phyloP scores from a whole-genome alignment of 2,797 vertebrate species.

The Meriones psammophilus region DNA sequence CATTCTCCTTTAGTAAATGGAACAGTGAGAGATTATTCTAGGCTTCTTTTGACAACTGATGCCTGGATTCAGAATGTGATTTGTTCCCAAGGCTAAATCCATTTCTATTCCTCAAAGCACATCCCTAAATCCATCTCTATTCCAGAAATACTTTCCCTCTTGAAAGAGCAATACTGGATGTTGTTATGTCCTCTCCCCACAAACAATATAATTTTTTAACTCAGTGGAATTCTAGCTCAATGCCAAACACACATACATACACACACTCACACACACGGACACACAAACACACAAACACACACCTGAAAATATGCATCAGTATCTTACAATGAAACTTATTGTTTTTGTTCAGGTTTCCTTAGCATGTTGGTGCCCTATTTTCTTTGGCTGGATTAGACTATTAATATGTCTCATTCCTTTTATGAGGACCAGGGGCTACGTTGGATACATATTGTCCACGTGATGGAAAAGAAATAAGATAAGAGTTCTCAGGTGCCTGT shows the following conservation, averaged over 20 bases:
- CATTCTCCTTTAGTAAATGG: not conserved
- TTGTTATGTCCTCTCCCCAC: not conserved
- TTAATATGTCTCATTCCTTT: not conserved
- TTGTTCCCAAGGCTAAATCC: slow-evolving; percentile 20
- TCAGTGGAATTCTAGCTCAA: not conserved
- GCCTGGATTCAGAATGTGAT: not conserved
- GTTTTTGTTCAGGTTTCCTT: not conserved
- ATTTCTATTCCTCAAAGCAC: slow-evolving; percentile 35
- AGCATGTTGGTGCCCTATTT: too few species aligned
- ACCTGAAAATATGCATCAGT: not conserved
- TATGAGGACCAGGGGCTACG: rapidly evolving
- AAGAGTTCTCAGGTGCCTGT: not conserved
- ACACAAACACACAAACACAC: not conserved
- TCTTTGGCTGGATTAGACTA: not conserved
- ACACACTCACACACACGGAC: not conserved
- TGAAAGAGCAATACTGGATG: not conserved
- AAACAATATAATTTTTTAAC: not conserved
- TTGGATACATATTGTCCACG: not conserved
- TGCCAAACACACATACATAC: not conserved
- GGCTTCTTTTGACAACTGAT: slow-evolving; percentile 16
- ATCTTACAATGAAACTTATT: not conserved
- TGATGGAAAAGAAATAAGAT: not conserved
- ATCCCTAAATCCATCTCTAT: slow-evolving; percentile 26
- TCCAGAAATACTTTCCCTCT: slow-evolving; percentile 55
- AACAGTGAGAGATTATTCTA: slow-evolving; percentile 13